Base-by-base conservation (phyloP, 2,113 vertebrate genomes). In the Planiliza haematocheilus region DNA sequence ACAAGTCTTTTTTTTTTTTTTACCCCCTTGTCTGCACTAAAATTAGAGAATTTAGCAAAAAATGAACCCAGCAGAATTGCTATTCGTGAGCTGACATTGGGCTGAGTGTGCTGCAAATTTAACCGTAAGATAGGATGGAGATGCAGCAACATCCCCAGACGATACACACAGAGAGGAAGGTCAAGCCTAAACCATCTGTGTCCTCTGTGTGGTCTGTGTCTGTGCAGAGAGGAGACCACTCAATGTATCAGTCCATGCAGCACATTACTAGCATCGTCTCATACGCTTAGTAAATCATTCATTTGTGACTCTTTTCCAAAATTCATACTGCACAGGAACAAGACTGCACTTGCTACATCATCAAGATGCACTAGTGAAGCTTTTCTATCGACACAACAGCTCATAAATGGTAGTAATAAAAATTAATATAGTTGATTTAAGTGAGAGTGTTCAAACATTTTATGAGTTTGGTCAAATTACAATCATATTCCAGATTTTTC, bases 111-210 rank as follows among this genome's bases (percentile, higher is more conserved):
- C 74, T 61, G 68, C 79, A 81, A 78, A 83, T 82, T 17, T 73
- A 80, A 76, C 50, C 14, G 17, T 51, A 65, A 72, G 63, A 86
- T 49, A 20, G 73, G 70, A 46, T 12, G 8, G 64, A 81, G 82
- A 85, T 70, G 84, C 61, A 64, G 77, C 69, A 52, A 7, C 34
- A 52, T 81, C 76, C 72, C 77, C 57, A 71, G 62, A 82, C 43
- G 38, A 55, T 63, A 50, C 58, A 76, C 56, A 67, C 14, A 43
- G 55, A 62, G 58, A 86, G 70, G 79, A 87, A 85, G 84, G 88
- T 87, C 86, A 89, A 70, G 67, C 66, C 70, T 64, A 64, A 89
- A 89, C 75, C 80, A 79, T 72, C 62, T 59, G 61, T 70, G 84
- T 80, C 82, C 84, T 88, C 80, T 80, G 60, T 68, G 70, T 70